phyloP scores from a whole-genome alignment of 2,888 invertebrate species.

The Torymus auratus region DNA sequence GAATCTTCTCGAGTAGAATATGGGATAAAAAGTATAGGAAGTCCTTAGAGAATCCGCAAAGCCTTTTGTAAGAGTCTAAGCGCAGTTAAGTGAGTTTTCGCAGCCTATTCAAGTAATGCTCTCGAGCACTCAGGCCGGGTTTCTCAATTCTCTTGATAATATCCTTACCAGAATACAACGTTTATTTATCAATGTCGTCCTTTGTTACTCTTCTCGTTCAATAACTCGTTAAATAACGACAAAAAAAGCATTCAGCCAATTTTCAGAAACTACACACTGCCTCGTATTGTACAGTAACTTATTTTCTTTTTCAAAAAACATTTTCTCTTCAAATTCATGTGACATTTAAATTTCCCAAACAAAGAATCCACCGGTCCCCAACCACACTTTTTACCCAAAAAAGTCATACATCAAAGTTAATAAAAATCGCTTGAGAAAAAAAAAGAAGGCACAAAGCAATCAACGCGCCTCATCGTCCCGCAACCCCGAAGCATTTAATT shows the following conservation, averaged over 20 bases:
- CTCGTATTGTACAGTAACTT: too few species aligned
- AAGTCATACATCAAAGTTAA: too few species aligned
- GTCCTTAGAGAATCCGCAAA: constrained; percentile 24
- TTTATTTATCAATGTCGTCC: constrained; percentile 46
- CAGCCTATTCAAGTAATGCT: constrained; percentile 43
- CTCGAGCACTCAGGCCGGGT: constrained; percentile 24
- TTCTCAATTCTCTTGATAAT: constrained; percentile 46
- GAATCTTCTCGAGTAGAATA: background rate
- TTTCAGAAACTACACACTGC: too few species aligned
- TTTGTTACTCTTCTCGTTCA: constrained; percentile 25
- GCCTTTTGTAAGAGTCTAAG: constrained; percentile 42
- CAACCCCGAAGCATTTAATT: too few species aligned
- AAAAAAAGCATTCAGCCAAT: background rate
- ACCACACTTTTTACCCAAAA: too few species aligned
- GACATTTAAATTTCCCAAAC: too few species aligned
- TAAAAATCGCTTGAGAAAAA: too few species aligned
- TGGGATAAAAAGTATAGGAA: constrained; percentile 1
- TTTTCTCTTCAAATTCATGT: too few species aligned
- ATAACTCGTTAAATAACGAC: background rate
- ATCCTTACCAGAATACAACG: constrained; percentile 7
- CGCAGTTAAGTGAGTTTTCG: constrained; percentile 52
- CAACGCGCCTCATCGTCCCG: too few species aligned
- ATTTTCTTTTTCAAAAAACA: too few species aligned
- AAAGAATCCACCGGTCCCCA: too few species aligned
- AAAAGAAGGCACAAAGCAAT: too few species aligned